Evolutionary conservation across 2,113 vertebrate genomes (phyloP).

Genomic region (Chloebia gouldiae): DNA sequence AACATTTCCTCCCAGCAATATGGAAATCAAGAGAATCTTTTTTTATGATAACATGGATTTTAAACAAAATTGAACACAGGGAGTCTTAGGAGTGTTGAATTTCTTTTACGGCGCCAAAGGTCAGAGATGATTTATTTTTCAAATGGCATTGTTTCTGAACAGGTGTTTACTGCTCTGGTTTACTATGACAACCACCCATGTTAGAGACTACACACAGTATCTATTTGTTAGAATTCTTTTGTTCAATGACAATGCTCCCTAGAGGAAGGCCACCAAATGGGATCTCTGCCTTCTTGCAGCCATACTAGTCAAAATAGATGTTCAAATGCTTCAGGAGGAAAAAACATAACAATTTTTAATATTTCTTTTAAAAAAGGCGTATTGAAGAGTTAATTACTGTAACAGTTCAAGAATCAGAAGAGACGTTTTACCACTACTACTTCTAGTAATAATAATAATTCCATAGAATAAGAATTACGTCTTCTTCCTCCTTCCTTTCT

Average conservation of each 20-base stretch:
- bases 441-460: neutral
- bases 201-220: neutral
- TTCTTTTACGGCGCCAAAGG: neutral
- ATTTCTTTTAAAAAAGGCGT: neutral
- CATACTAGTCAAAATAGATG: neutral
- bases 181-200: slow-evolving; percentile 32
- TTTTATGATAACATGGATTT: neutral
- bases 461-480: neutral
- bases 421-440: neutral
- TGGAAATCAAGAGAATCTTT: neutral
- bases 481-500: neutral
- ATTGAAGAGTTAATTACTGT: neutral
- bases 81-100: neutral
- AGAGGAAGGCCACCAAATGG: neutral
- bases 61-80: neutral
- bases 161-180: slow-evolving; percentile 10
- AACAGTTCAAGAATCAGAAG: neutral
- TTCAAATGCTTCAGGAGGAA: neutral
- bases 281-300: neutral
- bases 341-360: neutral
- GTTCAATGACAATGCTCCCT: neutral
- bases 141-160: neutral
- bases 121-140: neutral
- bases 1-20: neutral
- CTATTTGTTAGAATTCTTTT: neutral